Base-by-base conservation (phyloP, 2,113 vertebrate species). In the Bos taurus region DNA sequence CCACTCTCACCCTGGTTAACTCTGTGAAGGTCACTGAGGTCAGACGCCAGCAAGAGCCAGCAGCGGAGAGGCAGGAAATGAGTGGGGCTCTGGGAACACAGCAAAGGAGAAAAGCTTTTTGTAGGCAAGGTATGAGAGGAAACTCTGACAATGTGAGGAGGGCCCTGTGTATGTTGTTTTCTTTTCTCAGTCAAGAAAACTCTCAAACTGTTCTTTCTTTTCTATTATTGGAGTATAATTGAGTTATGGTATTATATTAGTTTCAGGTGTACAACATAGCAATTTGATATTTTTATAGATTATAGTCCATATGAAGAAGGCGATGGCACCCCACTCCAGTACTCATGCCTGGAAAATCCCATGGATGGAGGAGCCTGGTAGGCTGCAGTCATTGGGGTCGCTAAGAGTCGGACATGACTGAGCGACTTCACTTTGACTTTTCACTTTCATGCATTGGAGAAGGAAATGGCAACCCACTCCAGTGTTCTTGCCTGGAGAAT, bases 171-270 rank as follows among this genome's bases (percentile, higher is more conserved):
- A 26, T 46, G 46, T 33, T 88, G 90, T 91, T 71, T 90, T 91
- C 67, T 86, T 96, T 93, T 43, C 82, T 59, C 50, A 40, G 11
- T 10, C 52, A 46, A 56, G 67, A 93, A 98, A 93, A 92, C 40
- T 89, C 90, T 88, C 30, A 33, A 82, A 83, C 46, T 81, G 4
- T 21, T 64, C 21, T 19, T 43, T n/a, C 12, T 12, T 83, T 54
- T 23, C n/a, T 56, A 40, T 83, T 83, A 40, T 2, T 56, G 81
- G n/a, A 25, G 81, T 56, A 56, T 56, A 83, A 40, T 15, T 83
- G 81, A 56, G 11, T 56, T 56, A 56, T 0, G 13, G 25, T 52
- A 54, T 54, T 83, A 82, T 83, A 15, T 83, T 56, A 56, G 52
- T 40, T 83, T 83, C 52, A 36, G 52, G 33, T 40, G 21, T 83